These are phyloP conservation scores for Serripes groenlandicus DNA, from an alignment of 2,888 invertebrate species.

Conservation along the genomic window DNA sequence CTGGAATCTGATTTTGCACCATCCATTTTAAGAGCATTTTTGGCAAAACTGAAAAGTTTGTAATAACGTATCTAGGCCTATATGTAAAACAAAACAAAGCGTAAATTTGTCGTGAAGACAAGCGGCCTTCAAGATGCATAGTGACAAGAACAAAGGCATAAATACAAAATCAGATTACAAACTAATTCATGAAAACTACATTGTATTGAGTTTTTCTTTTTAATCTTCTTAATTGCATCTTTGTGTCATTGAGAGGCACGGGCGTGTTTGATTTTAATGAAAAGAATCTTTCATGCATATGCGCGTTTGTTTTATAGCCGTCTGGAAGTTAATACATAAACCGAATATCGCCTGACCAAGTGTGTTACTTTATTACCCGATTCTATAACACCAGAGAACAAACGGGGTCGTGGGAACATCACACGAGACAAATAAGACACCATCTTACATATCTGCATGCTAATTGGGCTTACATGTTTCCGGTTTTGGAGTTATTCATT, in stretches of 20 bases:
- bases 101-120: too few species aligned
- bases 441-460: too few species aligned
- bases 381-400: background rate
- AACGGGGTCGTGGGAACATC: constrained; percentile 9
- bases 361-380: constrained; percentile 1
- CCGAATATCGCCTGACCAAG: background rate
- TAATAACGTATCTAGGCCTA: too few species aligned
- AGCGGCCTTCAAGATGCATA: background rate
- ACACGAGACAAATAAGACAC: too few species aligned
- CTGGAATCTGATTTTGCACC: too few species aligned
- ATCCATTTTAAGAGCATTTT: too few species aligned
- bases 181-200: background rate
- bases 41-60: too few species aligned
- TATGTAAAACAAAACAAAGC: too few species aligned
- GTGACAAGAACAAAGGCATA: background rate
- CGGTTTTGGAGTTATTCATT: too few species aligned
- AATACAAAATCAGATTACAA: background rate
- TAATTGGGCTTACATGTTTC: too few species aligned
- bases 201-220: background rate
- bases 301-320: constrained; percentile 13
- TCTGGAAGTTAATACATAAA: constrained; percentile 13
- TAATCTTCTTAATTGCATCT: constrained; percentile 3
- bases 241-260: constrained; percentile 11
- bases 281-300: constrained; percentile 10
- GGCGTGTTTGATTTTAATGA: constrained; percentile 29